Conservation (phyloP, 1,140 invertebrate species). For the Neodiprion fabricii region DNA sequence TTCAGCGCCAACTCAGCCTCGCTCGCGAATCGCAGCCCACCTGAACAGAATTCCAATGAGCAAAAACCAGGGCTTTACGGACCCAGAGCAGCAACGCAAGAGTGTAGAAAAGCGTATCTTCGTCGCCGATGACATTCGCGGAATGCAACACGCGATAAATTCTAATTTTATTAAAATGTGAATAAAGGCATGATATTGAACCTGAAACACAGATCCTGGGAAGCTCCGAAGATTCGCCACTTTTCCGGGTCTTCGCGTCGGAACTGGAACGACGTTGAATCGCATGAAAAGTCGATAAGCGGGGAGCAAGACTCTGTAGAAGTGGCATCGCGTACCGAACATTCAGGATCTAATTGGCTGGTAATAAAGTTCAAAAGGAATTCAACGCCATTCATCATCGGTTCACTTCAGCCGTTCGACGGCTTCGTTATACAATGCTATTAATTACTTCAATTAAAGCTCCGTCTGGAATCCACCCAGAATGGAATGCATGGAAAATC, state of each 20-base stretch:
- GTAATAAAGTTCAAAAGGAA: background rate
- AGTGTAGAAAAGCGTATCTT: background rate
- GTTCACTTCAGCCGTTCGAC: background rate
- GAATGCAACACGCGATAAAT: background rate
- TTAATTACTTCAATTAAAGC: background rate
- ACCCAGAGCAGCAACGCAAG: background rate
- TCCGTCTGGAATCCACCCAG: background rate
- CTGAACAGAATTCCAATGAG: conserved; percentile 3
- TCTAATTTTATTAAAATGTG: background rate
- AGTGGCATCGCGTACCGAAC: background rate
- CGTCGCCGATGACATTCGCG: background rate
- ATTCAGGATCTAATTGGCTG: background rate
- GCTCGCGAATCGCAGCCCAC: background rate
- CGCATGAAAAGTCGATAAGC: no score
- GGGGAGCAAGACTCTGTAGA: background rate
- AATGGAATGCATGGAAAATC: background rate
- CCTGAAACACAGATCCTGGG: no score
- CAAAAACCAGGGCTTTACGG: background rate
- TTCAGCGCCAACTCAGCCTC: background rate
- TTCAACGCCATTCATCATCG: background rate
- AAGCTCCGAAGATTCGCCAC: no score
- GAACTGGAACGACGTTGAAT: background rate
- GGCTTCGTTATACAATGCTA: no score
- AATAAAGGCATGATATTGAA: background rate
- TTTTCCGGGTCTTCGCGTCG: background rate